Base-by-base conservation (phyloP, 2,113 vertebrate species). In the Zingel zingel region DNA sequence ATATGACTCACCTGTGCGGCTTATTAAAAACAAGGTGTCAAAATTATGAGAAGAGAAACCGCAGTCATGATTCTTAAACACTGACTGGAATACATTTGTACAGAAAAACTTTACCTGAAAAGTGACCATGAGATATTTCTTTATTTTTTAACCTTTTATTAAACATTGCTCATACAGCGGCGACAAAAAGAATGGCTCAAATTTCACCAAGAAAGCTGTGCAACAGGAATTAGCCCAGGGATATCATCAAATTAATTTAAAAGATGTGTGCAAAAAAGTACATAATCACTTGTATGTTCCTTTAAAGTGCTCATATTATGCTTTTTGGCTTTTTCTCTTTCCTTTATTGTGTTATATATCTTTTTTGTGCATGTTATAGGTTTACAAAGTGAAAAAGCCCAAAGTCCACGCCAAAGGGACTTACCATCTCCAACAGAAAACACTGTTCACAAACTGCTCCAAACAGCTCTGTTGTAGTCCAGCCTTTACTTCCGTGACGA, bases 201-300 rank as follows among this genome's bases (percentile, higher is more conserved):
- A 86, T 76, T 76, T 77, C 7, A 69, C 33, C 36, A 72, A 47
- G 51, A 57, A 59, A 69, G 54, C 63, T 2, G 0, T 50, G 33
- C 33, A 68, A 57, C 25, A 74, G 39, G 19, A 70, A 82, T 79
- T 62, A 69, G 57, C 69, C 50, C 12, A 10, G 19, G 53, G 69
- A 65, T 62, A 39, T 33, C 59, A 57, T 71, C 77, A 45, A 73
- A 72, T 83, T 83, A 62, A 61, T 83, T 76, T 70, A 73, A 53
- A 81, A 72, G 65, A 82, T 68, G 12, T 54, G 61, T 75, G 50
- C 43, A 62, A 81, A 83, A 80, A 63, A 54, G 33, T 75, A 70
- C 53, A 85, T 82, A 54, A 77, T 73, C 62, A 66, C n/a, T 58
- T 58, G 15, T 62, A 50, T 73, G 69, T 71, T 74, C 58, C 25